Evolutionary conservation across 1,140 invertebrate genomes (phyloP).

Genomic region (Episyrphus balteatus): DNA sequence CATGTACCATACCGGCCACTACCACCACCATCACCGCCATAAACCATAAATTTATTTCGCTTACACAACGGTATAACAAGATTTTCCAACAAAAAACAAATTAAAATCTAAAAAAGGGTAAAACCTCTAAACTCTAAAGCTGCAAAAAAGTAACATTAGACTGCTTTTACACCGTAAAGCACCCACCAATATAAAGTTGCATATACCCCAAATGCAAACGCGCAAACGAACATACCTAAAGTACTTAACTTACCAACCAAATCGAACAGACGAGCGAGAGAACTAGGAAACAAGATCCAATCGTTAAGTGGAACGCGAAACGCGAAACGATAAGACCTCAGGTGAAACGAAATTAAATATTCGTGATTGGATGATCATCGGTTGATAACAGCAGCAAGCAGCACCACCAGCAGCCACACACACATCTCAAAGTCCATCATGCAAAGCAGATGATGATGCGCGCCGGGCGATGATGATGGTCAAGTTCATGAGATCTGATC

Average conservation of each 20-base stretch:
- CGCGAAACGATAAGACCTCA: slow-evolving; percentile 29
- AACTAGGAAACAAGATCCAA: slow-evolving; percentile 4
- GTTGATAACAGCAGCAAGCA: background rate
- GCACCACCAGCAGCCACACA: background rate
- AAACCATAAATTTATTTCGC: no score
- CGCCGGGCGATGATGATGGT: slow-evolving; percentile 15
- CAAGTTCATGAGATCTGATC: slow-evolving; percentile 30
- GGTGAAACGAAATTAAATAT: slow-evolving; percentile 39
- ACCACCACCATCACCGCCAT: no score
- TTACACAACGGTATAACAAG: no score
- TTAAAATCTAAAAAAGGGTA: no score
- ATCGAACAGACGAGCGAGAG: slow-evolving; percentile 11
- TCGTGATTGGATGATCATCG: slow-evolving; percentile 37
- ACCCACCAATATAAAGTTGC: no score
- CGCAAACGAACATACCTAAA: slow-evolving; percentile 20
- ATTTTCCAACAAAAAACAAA: no score
- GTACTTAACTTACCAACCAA: slow-evolving; percentile 22
- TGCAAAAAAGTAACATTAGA: no score
- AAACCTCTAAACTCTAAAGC: no score
- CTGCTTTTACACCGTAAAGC: slow-evolving; percentile 2
- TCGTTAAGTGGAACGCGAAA: slow-evolving; percentile 16
- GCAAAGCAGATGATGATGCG: slow-evolving; percentile 1
- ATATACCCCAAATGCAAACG: no score
- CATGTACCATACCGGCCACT: no score
- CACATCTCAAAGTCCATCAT: background rate